Evolutionary conservation across 2,888 invertebrate species (phyloP), one percentile per base, ranked within the genome.

Genomic region (Barypeithes pellucidus): DNA sequence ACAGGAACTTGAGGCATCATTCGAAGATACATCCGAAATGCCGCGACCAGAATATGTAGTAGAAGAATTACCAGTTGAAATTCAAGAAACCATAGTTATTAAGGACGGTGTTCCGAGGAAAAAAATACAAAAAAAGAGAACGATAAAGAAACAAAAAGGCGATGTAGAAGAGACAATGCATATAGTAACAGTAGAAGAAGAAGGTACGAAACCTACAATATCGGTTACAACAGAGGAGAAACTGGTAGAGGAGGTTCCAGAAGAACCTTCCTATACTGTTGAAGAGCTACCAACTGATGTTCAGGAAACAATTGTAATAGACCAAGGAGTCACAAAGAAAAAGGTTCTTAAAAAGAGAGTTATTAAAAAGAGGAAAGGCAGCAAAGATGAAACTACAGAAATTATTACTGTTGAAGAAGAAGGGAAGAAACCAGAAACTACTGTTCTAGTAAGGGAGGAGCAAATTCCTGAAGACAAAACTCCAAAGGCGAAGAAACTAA

Each of bases 91-190:
- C 70, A 80, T 82, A 75, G 80, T 81, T 76, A 74, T 67, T 29
- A 85, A 85, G 47, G 86, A 83, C 43, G 83, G 86, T 50, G 76
- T 83, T 0, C 84, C 86, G 43, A 87, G 82, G 63, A 87, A 86
- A 76, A 84, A 83, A 29, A 14, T 67, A 5, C 54, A 79, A 70
- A 80, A 81, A 67, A 79, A 81, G 62, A 73, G 79, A 50, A 80
- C 79, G 61, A 75, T 72, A 22, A 79, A 73, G 60, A 87, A 86
- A 45, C 76, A 76, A 79, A 66, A 82, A 85, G 75, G 83, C 82
- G 12, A 81, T 77, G 52, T 83, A 80, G 71, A 85, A 82, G 75
- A 84, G 83, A 50, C 77, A 9, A 84, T 84, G 2, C 82, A 83
- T 78, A 83, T 84, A 54, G 79, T 80, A 47, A 87, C 87, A n/a